Evolutionary conservation across 2,113 vertebrate genomes (phyloP), one percentile per base, ranked within the genome.

Genomic region (Halichoeres trimaculatus): DNA sequence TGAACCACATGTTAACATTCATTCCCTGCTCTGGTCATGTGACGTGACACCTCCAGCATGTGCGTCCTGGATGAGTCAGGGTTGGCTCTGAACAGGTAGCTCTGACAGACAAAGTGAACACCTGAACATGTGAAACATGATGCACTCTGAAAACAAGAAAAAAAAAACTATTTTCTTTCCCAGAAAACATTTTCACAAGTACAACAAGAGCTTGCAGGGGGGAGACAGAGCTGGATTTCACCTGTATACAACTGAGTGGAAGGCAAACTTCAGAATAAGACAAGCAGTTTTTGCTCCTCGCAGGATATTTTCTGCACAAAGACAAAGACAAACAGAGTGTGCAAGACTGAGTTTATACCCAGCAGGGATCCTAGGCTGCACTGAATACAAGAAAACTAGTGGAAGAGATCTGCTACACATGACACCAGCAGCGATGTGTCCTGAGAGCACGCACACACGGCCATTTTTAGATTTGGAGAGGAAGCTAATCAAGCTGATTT

Each of bases 271-370:
- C 24, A 54, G 13, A 50, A 63, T 57, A 26, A 66, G 23, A 52
- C 62, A 53, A 16, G 26, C 26, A 36, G 30, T 47, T 40, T 70
- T 40, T 8, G 4, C 24, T 13, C 45, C 38, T n/a, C 38, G 48
- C 23, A 36, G 51, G 61, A 68, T 48, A 50, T 69, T 23, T 70
- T 50, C 34, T 41, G 22, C 14, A 63, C 34, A 63, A 56, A 55
- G 50, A 50, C 41, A 63, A 56, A 55, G 50, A 50, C 26, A 67
- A 40, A 51, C 34, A 62, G 26, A 22, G 8, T 56, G n/a, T 2
- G 8, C 3, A 58, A 1, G 30, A 55, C 20, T 51, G 43, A 51
- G 58, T 41, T 22, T 26, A 52, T 13, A 54, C 19, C 13, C 43
- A 36, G 35, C 40, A 57, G 58, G 35, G 35, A 51, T 57, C 20